These are phyloP conservation scores for Danio aesculapii DNA, from an alignment of 2,797 vertebrate species.

Conservation along the genomic window DNA sequence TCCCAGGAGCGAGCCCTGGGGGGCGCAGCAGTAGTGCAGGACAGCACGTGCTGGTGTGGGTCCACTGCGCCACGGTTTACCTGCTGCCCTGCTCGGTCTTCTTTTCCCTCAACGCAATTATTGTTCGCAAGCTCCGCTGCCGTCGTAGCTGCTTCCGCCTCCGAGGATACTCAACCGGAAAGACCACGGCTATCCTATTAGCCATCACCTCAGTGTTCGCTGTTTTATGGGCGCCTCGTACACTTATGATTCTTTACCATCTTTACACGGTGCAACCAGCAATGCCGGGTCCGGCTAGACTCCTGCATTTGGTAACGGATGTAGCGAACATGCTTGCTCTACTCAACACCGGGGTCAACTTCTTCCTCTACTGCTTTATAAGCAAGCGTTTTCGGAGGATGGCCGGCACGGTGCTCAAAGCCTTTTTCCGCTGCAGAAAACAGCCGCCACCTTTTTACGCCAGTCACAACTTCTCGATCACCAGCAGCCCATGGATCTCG, in stretches of 20 bases:
- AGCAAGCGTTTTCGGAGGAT: constrained; percentile 96
- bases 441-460: constrained; percentile 82
- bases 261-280: constrained; percentile 88
- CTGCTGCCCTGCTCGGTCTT: constrained; percentile 95
- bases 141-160: constrained; percentile 91
- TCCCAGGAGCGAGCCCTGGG: constrained; percentile 63
- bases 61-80: constrained; percentile 93
- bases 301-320: constrained; percentile 89
- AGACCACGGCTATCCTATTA: constrained; percentile 94
- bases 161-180: constrained; percentile 93
- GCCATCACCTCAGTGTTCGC: constrained; percentile 96
- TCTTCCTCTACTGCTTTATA: constrained; percentile 99
- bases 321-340: constrained; percentile 95
- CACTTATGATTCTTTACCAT: constrained; percentile 93
- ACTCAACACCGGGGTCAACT: constrained; percentile 97
- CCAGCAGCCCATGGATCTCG: constrained; percentile 98
- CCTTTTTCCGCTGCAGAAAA: constrained; percentile 87
- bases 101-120: constrained; percentile 92
- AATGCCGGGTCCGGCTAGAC: constrained; percentile 80
- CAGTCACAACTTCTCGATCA: constrained; percentile 96
- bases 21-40: constrained; percentile 77
- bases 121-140: constrained; percentile 88
- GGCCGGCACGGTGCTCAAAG: constrained; percentile 90
- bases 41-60: constrained; percentile 93
- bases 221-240: constrained; percentile 92